Evolutionary conservation across 2,888 invertebrate species (phyloP).

Genomic region (Sinelater perroti): DNA sequence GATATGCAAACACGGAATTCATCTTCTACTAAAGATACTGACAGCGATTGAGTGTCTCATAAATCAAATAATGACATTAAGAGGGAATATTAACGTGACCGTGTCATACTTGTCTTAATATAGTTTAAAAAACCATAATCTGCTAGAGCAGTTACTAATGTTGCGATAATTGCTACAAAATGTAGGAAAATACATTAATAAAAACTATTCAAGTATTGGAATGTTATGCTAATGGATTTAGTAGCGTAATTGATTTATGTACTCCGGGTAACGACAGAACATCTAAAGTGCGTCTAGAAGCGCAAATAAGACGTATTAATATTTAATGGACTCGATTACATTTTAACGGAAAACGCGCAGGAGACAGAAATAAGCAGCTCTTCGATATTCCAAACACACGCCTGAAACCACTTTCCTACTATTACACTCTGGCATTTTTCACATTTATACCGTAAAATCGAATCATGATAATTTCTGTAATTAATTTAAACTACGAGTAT

Average conservation of each 20-base stretch:
- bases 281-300: slow-evolving; percentile 1
- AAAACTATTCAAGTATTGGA: no score
- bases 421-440: no score
- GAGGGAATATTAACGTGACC: slow-evolving; percentile 5
- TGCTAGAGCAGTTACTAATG: no score
- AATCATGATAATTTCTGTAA: no score
- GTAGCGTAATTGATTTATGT: slow-evolving; percentile 10
- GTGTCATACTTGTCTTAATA: no score
- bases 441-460: no score
- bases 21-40: slow-evolving; percentile 10
- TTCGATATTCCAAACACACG: not conserved
- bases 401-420: not conserved
- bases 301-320: slow-evolving; percentile 10
- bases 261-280: slow-evolving; percentile 11
- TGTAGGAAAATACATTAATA: no score
- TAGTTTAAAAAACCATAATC: no score
- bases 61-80: slow-evolving; percentile 5
- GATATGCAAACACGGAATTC: slow-evolving; percentile 11
- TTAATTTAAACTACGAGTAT: no score
- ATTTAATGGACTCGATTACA: slow-evolving; percentile 6
- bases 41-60: slow-evolving; percentile 14
- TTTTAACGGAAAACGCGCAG: not conserved
- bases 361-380: slow-evolving; percentile 1
- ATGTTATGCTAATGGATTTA: slow-evolving; percentile 12
- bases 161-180: no score